phyloP scores from a whole-genome alignment of 2,797 vertebrate genomes.

The Pseudomugil gertrudae region DNA sequence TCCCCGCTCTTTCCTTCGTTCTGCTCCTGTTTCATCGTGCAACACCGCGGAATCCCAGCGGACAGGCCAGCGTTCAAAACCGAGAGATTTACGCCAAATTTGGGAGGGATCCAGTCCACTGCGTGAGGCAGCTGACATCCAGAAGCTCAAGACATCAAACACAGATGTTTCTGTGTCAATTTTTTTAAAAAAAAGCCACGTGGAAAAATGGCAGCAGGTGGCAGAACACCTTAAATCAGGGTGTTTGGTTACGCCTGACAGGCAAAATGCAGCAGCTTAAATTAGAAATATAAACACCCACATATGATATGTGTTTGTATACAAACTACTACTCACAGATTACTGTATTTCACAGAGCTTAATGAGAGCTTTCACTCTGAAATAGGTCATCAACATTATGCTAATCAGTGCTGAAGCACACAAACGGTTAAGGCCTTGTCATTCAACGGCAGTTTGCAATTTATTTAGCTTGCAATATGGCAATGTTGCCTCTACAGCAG shows the following conservation, averaged over 20 bases:
- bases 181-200: constrained; percentile 1
- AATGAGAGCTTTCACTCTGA: constrained; percentile 40
- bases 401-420: constrained; percentile 33
- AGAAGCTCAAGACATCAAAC: constrained; percentile 32
- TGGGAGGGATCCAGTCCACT: neutral
- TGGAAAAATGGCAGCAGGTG: constrained; percentile 11
- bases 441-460: constrained; percentile 2
- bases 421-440: constrained; percentile 49
- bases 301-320: constrained; percentile 13
- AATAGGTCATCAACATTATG: constrained; percentile 50
- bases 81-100: too few species aligned
- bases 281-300: constrained; percentile 38
- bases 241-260: constrained; percentile 43
- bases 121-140: constrained; percentile 15
- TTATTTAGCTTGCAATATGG: constrained; percentile 20
- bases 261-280: constrained; percentile 26
- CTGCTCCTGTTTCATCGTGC: constrained; percentile 28
- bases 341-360: constrained; percentile 28
- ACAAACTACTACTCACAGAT: constrained; percentile 18
- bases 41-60: constrained; percentile 25
- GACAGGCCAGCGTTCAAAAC: constrained; percentile 21
- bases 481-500: constrained; percentile 6
- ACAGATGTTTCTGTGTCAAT: constrained; percentile 18
- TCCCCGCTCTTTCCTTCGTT: constrained; percentile 8
- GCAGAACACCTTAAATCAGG: constrained; percentile 15